A percentile compares a stretch with the other conserved stretches of the same genome.
Evolutionary conservation across 2,797 vertebrate species (phyloP).

Genomic region (Monodelphis domestica): DNA sequence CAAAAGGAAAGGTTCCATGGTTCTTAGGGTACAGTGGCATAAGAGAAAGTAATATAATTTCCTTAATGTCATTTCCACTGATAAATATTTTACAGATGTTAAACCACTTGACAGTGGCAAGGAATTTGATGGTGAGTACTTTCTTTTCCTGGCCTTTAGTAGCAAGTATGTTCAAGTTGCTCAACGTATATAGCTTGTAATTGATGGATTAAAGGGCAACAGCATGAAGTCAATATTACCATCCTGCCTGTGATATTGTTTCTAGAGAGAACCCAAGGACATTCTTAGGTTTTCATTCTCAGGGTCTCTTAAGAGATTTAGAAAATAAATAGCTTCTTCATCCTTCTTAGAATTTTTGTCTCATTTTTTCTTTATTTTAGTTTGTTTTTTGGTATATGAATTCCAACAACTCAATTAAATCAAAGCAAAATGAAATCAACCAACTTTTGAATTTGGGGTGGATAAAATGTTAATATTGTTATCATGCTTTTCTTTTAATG

Average conservation of each 20-base stretch:
- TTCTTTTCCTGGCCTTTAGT: background rate
- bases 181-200: slow-evolving; percentile 55
- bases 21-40: background rate
- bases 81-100: background rate
- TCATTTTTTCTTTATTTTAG: slow-evolving; percentile 68
- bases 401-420: slow-evolving; percentile 78
- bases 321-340: slow-evolving; percentile 66
- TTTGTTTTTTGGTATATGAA: slow-evolving; percentile 61
- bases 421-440: slow-evolving; percentile 69
- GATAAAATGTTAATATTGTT: slow-evolving; percentile 73
- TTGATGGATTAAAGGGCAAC: slow-evolving; percentile 53
- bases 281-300: background rate
- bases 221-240: slow-evolving; percentile 50
- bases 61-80: background rate
- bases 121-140: background rate
- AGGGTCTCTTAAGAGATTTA: slow-evolving; percentile 63
- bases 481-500: slow-evolving; percentile 62
- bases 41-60: background rate
- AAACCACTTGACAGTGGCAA: background rate
- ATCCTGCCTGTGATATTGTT: slow-evolving; percentile 58
- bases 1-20: background rate
- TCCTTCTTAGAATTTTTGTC: slow-evolving; percentile 32
- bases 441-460: slow-evolving; percentile 75
- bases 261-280: slow-evolving; percentile 50
- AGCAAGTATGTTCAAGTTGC: slow-evolving; percentile 59